Evolutionary conservation across 2,797 vertebrate genomes (phyloP).

Genomic region (Alosa sapidissima): DNA sequence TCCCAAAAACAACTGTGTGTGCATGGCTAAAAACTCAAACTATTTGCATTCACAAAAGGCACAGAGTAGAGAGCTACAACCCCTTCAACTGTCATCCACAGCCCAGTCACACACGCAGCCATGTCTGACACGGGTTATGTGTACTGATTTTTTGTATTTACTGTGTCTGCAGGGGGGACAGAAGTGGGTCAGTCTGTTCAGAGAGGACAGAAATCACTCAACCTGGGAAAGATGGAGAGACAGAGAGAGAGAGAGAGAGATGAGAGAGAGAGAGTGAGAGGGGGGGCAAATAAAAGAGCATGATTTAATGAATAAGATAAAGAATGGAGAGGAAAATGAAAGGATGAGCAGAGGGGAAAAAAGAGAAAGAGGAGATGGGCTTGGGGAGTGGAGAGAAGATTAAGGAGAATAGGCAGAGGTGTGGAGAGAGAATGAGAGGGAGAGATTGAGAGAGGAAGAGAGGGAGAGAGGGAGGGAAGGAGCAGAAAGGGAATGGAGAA

Average conservation of each 20-base stretch:
- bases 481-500: neutral
- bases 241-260: slow-evolving; percentile 30
- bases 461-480: too few relatives aligned
- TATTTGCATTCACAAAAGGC: neutral
- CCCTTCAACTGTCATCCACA: neutral
- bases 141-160: neutral
- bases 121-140: neutral
- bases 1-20: too few relatives aligned
- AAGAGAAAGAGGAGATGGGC: neutral
- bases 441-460: neutral
- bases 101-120: slow-evolving; percentile 22
- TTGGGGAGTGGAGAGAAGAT: neutral
- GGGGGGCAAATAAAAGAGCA: neutral
- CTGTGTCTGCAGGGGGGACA: slow-evolving; percentile 23
- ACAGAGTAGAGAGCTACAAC: neutral
- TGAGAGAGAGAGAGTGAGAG: slow-evolving; percentile 44
- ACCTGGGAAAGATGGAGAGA: neutral
- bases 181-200: slow-evolving; percentile 23
- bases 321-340: slow-evolving; percentile 6
- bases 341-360: slow-evolving; percentile 7
- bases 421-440: neutral
- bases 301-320: slow-evolving; percentile 11
- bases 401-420: neutral
- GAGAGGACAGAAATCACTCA: slow-evolving; percentile 21
- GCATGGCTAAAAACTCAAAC: neutral